Percentiles rank a stretch among this genome's conserved stretches.
Evolutionary conservation across 2,113 vertebrate genomes (phyloP).

Genomic region (Notarius quadriscutis): DNA sequence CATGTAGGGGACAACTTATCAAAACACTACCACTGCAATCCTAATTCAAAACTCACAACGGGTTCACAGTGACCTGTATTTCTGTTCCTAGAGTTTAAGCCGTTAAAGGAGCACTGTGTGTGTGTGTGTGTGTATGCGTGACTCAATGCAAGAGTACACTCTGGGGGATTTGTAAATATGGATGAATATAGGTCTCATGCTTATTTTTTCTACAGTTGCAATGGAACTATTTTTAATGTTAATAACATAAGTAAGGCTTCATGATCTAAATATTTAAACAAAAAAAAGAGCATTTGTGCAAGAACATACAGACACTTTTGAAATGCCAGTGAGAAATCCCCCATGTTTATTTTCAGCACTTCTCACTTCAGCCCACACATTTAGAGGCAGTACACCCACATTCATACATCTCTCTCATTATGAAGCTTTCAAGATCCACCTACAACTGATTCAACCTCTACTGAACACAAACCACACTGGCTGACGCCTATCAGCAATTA

Average conservation of each 20-base stretch:
- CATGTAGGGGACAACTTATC: slow-evolving; percentile 61
- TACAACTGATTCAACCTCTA: slow-evolving; percentile 40
- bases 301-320: slow-evolving; percentile 44
- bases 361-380: slow-evolving; percentile 46
- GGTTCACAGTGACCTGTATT: slow-evolving; percentile 58
- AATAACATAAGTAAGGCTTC: neutral
- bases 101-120: slow-evolving; percentile 12
- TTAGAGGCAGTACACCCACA: slow-evolving; percentile 59
- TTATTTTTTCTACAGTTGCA: neutral
- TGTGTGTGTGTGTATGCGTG: neutral
- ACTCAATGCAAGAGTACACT: neutral
- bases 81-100: slow-evolving; percentile 3
- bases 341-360: slow-evolving; percentile 63
- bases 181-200: neutral
- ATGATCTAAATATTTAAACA: slow-evolving; percentile 24
- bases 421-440: slow-evolving; percentile 46
- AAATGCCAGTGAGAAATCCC: slow-evolving; percentile 57
- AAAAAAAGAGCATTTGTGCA: slow-evolving; percentile 9
- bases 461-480: slow-evolving; percentile 30
- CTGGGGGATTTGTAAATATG: neutral
- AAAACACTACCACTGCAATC: slow-evolving; percentile 54
- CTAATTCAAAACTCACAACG: slow-evolving; percentile 43
- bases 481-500: slow-evolving; percentile 45
- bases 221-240: neutral
- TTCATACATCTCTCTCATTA: slow-evolving; percentile 40